These are phyloP conservation scores for Physeter macrocephalus DNA, from an alignment of 2,113 vertebrate genomes.

Conservation along the genomic window DNA sequence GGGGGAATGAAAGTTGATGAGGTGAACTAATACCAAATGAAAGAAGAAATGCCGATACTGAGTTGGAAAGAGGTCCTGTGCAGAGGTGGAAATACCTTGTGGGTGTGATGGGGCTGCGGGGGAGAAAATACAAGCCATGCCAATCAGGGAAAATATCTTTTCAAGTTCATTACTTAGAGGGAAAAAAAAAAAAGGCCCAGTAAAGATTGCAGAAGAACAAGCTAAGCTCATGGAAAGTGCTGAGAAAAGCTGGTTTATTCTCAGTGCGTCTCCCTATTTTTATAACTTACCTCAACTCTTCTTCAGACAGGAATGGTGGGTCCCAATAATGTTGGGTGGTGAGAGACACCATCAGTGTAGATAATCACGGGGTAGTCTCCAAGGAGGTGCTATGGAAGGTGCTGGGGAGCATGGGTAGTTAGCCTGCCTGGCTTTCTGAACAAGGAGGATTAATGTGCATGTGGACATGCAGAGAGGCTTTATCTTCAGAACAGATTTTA, in stretches of 20 bases:
- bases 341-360: neutral
- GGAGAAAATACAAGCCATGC: neutral
- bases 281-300: slow-evolving; percentile 16
- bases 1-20: neutral
- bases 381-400: neutral
- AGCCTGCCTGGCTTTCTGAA: neutral
- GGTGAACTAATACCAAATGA: neutral
- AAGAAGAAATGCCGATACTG: neutral
- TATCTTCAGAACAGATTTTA: neutral
- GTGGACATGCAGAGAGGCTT: neutral
- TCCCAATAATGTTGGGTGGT: neutral
- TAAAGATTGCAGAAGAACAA: neutral
- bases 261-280: slow-evolving; percentile 26
- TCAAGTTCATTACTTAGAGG: neutral
- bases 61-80: neutral
- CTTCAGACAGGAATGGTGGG: neutral
- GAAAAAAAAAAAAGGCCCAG: neutral
- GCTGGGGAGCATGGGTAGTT: neutral
- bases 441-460: neutral
- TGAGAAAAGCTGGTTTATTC: slow-evolving; percentile 33
- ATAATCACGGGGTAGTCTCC: neutral
- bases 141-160: neutral
- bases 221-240: slow-evolving; percentile 12
- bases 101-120: neutral
- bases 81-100: neutral